These are phyloP conservation scores for Dasysyrphus tricinctus DNA, from an alignment of 2,888 invertebrate genomes.

Conservation along the genomic window DNA sequence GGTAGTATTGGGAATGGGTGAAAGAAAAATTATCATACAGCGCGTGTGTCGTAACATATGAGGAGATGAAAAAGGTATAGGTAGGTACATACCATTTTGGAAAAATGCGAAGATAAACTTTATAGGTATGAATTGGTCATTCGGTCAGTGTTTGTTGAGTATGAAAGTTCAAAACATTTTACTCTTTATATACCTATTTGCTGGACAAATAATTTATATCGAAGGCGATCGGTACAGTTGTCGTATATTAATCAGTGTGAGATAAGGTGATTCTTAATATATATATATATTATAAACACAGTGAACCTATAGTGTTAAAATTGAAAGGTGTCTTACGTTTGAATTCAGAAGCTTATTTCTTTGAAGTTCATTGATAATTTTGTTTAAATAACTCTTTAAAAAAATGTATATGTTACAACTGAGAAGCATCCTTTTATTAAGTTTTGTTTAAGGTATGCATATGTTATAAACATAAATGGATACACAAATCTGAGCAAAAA, in stretches of 20 bases:
- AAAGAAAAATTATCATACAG: not conserved
- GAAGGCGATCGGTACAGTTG: too few species aligned
- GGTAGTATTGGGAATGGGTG: slow-evolving; percentile 16
- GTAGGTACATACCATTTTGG: not conserved
- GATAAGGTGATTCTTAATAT: too few species aligned
- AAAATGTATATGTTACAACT: not conserved
- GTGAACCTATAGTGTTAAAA: not conserved
- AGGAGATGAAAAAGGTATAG: not conserved
- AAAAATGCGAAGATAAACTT: not conserved
- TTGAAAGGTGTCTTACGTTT: not conserved
- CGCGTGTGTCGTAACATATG: slow-evolving; percentile 27
- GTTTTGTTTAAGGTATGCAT: not conserved
- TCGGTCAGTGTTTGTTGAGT: slow-evolving; percentile 34
- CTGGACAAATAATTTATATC: not conserved
- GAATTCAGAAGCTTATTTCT: too few species aligned
- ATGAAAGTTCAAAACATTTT: not conserved
- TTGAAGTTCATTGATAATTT: too few species aligned
- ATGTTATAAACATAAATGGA: too few species aligned
- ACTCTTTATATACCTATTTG: not conserved
- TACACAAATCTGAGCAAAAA: too few species aligned
- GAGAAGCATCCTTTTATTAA: not conserved
- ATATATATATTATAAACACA: too few species aligned
- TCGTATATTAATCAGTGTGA: not conserved
- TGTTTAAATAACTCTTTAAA: too few species aligned
- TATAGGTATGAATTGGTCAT: slow-evolving; percentile 24